phyloP scores from a whole-genome alignment of 2,113 vertebrate genomes.

The Cheilinus undulatus region DNA sequence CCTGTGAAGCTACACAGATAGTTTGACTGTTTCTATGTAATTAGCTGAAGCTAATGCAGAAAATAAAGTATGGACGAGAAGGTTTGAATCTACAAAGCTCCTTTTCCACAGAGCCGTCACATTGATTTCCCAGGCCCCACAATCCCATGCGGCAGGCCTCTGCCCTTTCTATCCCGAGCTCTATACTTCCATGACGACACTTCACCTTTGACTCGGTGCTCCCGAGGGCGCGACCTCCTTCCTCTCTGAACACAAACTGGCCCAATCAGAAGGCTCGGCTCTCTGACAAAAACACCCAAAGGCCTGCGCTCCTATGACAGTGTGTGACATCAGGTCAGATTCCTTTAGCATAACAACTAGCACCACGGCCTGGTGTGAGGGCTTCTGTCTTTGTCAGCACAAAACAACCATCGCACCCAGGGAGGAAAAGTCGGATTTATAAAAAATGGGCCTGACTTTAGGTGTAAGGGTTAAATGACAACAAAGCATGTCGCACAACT shows the following conservation, averaged over 20 bases:
- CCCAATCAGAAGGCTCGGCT: conserved; percentile 67
- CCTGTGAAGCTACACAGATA: conserved; percentile 20
- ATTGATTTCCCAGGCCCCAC: conserved; percentile 74
- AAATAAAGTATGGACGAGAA: conserved; percentile 26
- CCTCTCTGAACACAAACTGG: conserved; percentile 73
- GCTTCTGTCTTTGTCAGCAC: conserved; percentile 72
- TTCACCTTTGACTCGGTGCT: conserved; percentile 77
- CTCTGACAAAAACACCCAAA: conserved; percentile 79
- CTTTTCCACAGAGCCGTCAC: conserved; percentile 60
- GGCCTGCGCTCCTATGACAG: conserved; percentile 78
- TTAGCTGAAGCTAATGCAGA: conserved; percentile 15
- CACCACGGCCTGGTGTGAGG: conserved; percentile 55
- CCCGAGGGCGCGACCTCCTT: conserved; percentile 67
- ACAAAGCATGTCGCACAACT: too few species aligned
- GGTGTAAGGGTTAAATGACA: neutral
- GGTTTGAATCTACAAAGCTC: conserved; percentile 47
- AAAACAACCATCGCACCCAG: conserved; percentile 54
- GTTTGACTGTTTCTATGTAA: conserved; percentile 4
- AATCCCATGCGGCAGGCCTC: conserved; percentile 69
- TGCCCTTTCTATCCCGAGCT: conserved; percentile 74
- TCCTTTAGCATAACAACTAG: conserved; percentile 81
- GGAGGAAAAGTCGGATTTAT: conserved; percentile 21
- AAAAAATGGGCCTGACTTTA: neutral
- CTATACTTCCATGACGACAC: conserved; percentile 80
- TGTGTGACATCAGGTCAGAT: conserved; percentile 83